Evolutionary conservation across 2,113 vertebrate genomes (phyloP).

Genomic region (Penelope pileata): DNA sequence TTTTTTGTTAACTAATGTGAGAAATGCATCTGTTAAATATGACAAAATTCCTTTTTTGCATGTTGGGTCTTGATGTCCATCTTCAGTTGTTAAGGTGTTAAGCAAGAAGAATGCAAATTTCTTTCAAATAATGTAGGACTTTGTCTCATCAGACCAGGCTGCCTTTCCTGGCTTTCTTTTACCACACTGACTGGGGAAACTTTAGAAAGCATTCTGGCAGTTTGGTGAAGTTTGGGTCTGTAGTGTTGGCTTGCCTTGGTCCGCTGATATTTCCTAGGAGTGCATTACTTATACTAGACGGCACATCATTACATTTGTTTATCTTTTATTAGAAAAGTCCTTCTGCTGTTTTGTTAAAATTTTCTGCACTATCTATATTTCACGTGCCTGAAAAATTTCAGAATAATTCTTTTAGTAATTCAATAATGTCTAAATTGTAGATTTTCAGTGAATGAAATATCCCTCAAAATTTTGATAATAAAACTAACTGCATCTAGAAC

Average conservation of each 20-base stretch:
- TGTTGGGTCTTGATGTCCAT: neutral
- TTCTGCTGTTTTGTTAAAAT: neutral
- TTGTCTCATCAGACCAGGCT: neutral
- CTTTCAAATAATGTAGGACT: neutral
- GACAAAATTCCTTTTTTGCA: neutral
- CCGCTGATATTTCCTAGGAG: neutral
- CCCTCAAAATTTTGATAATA: neutral
- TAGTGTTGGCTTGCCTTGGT: neutral
- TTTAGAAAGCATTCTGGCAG: neutral
- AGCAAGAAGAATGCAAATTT: neutral
- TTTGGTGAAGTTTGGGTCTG: neutral
- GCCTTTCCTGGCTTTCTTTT: neutral
- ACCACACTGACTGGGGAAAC: neutral
- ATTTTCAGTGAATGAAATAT: neutral
- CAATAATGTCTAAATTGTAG: neutral
- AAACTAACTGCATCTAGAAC: neutral
- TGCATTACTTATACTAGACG: neutral
- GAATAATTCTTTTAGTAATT: neutral
- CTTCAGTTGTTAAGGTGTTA: neutral
- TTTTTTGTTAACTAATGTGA: neutral
- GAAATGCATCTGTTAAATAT: neutral
- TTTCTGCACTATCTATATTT: neutral
- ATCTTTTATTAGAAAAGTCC: neutral
- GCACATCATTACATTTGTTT: neutral
- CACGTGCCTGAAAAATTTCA: neutral